Base-by-base conservation (phyloP, 2,113 vertebrate species). In the Corythoichthys intestinalis region DNA sequence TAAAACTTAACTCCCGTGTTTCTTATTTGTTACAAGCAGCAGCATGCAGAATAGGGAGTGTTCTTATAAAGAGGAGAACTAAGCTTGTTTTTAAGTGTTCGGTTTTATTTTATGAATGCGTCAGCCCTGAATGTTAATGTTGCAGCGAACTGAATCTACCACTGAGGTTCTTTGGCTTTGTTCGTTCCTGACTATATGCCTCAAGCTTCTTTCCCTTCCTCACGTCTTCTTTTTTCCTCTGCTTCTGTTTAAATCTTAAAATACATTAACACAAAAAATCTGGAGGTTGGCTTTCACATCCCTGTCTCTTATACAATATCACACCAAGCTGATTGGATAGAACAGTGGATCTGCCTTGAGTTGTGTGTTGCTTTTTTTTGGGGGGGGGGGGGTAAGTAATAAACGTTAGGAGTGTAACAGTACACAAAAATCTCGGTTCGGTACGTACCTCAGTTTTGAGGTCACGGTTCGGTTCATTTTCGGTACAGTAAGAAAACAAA, bases 321-420 rank as follows among this genome's bases (percentile, higher is more conserved):
- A 86, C 78, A 76, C 70, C 61, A 65, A 15, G 73, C 76, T 85
- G 85, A 88, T 87, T 86, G 81, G 86, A 91, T 73, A 81, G 75
- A 73, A 65, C 81, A 35, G 34, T 35, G 9, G 15, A 34, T 63
- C 10, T 47, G 34, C 62, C 70, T 70, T 77, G 76, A 82, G 73
- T 84, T 53, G 59, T 76, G 66, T 78, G 77, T 57, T 73, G 83
- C 82, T 80, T 77, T 76, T 81, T 75, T 83, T 73, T 0, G 20
- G 20, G 0, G 20, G 20, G 20, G 20, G 20, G 0, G 20, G 20
- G 20, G 1, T 28, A 28, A 28, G 20, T 28, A 28, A 28, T 28
- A 28, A 28, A 28, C 20, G 20, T 28, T 28, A 28, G 20, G 20
- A 28, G 20, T 28, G 20, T 28, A 28, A 28, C 20, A 1, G 20